phyloP scores from a whole-genome alignment of 2,113 vertebrate genomes.

The Proterorhinus semilunaris region DNA sequence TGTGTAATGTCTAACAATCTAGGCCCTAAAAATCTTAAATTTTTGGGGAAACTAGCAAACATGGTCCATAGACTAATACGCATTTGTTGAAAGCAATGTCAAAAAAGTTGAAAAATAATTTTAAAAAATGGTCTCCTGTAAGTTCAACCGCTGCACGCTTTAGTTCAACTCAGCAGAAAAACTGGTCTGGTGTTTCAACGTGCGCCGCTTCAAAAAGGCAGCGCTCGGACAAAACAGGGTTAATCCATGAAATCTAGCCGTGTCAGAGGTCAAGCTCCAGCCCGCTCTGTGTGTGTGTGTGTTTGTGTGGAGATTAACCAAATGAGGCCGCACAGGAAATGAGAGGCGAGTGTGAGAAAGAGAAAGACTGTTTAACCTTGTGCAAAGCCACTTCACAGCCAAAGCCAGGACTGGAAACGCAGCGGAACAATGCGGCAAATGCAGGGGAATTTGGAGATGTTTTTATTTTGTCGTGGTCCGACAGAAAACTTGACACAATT shows the following conservation, averaged over 20 bases:
- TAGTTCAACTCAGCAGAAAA: constrained; percentile 68
- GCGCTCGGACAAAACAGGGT: constrained; percentile 82
- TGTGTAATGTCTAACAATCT: no score
- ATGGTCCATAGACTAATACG: no score
- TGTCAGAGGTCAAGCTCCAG: constrained; percentile 91
- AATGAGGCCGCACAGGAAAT: constrained; percentile 85
- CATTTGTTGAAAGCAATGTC: no score
- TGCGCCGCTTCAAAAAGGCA: constrained; percentile 70
- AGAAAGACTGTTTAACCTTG: constrained; percentile 68
- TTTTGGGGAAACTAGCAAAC: no score
- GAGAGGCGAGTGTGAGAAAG: constrained; percentile 65
- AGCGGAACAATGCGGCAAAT: no score
- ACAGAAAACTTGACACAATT: no score
- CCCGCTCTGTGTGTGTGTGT: constrained; percentile 77
- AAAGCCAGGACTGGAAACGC: no score
- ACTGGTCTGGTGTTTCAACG: constrained; percentile 80
- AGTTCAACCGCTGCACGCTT: constrained; percentile 73
- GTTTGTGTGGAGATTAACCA: constrained; percentile 72
- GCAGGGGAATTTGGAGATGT: no score
- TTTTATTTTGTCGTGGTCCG: no score
- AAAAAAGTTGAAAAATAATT: no score
- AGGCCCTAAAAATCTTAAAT: no score
- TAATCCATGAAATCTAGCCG: constrained; percentile 92
- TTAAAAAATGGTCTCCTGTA: no score
- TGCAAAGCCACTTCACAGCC: constrained; percentile 66